A percentile compares a stretch with the other conserved stretches of the same genome.
Evolutionary conservation across 2,113 vertebrate genomes (phyloP).

Genomic region (Piaya cayana): DNA sequence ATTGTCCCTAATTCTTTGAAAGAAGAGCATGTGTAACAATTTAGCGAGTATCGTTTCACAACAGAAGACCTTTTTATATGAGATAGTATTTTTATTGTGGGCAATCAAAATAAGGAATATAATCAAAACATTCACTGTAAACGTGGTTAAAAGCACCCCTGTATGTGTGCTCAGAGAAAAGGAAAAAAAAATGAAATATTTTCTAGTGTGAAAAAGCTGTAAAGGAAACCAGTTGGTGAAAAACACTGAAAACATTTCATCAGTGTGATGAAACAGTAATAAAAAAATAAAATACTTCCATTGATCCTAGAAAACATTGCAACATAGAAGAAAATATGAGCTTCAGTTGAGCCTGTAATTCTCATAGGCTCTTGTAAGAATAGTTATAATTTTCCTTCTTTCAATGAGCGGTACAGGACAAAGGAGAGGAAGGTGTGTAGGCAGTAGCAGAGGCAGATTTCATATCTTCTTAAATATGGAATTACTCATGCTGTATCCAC

Average conservation of each 20-base stretch:
- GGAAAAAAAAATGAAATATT: not conserved
- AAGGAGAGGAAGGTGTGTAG: not conserved
- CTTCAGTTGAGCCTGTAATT: not conserved
- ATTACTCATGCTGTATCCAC: not conserved
- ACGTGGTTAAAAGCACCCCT: not conserved
- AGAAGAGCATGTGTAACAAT: not conserved
- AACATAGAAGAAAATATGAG: not conserved
- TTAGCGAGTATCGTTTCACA: not conserved
- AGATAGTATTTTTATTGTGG: not conserved
- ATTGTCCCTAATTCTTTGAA: not conserved
- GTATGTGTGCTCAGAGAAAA: not conserved
- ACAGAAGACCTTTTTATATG: not conserved
- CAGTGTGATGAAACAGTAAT: not conserved
- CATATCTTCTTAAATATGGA: not conserved
- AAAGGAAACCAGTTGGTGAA: not conserved
- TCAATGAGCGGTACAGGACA: not conserved
- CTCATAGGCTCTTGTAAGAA: not conserved
- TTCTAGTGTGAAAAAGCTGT: not conserved
- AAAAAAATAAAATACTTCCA: conserved; percentile 5
- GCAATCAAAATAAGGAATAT: not conserved
- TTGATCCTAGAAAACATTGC: conserved; percentile 8
- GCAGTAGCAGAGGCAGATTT: not conserved
- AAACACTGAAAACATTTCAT: not conserved
- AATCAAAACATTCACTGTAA: not conserved
- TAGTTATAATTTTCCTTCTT: not conserved